Evolutionary conservation across 2,797 vertebrate genomes (phyloP), one percentile per base, ranked within the genome.

Genomic region (Xenopus petersii): DNA sequence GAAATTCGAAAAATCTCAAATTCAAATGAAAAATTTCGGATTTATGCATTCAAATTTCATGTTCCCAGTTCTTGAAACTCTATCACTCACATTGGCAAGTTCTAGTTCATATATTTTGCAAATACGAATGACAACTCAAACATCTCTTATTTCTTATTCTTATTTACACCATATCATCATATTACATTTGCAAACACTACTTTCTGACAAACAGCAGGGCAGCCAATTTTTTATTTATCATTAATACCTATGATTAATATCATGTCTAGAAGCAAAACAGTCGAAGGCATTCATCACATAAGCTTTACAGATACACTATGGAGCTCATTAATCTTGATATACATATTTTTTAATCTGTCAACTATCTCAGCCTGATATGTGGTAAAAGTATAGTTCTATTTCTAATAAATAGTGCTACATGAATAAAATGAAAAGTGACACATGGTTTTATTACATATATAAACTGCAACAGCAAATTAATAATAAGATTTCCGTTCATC

Each of bases 301-400:
- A 74, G 17, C 48, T 60, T 79, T 74, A 70, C 54, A 48, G 71
- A 70, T 30, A 30, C 26, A 30, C 26, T 30, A 30, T 30, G 26
- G 1, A 47, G 61, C 26, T 30, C 67, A 70, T 79, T 66, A 79
- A 79, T 79, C 76, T 79, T 79, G 11, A 70, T 79, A 60, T 74
- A 49, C 55, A 60, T 60, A 30, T 74, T 74, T 79, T 30, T 47
- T 73, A 51, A 51, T 78, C 67, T 63, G 69, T 74, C 71, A 74
- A n/a, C 66, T 61, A 70, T 70, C 62, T 55, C 30, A 59, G 54
- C 61, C 21, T 74, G 63, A 71, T 49, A 68, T 55, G 17, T 71
- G 67, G 63, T 1, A 11, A 64, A 11, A 15, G 1, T 10, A 60
- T 12, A 7, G 15, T 58, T 62, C 70, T 64, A 58, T 49, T 58